Base-by-base conservation (phyloP, 2,888 invertebrate genomes). In the Torymus auratus region DNA sequence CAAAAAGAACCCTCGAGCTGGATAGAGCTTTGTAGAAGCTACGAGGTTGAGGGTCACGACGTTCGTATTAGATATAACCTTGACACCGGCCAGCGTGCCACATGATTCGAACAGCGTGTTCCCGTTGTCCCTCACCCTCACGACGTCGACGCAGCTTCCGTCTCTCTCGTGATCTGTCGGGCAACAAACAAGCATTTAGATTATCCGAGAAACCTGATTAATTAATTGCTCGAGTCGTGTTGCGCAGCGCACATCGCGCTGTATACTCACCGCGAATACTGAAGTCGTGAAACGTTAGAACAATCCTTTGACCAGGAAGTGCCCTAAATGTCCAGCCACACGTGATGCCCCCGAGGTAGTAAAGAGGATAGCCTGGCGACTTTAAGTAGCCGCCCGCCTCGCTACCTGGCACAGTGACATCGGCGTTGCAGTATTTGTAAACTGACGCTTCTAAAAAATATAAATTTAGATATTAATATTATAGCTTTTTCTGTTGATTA, bases 281-380 rank as follows among this genome's bases (percentile, higher is more conserved):
- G 83, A 96, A 92, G 89, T 96, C 96, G 85, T 95, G 91, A 53
- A 96, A 90, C 0, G 94, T 94, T 70, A 96, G 88, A 83, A 93
- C 92, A 75, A 96, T 92, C 85, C 92, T 92, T 87, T 95, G 95
- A 79, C 94, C 94, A 0, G 92, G 92, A 65, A 93, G 91, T 1
- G 94, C 94, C 64, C 91, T 91, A 76, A 96, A 92, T 81, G 92
- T 92, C 95, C 95, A 96, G 58, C 93, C 92, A 88, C 96, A 96
- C 84, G 93, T 90, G 88, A 88, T 90, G 58, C 93, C 93, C 0
- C 95, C 95, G 14, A 95, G 92, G 88, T 96, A 96, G 91, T 93
- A 95, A 85, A 94, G 92, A 0, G 96, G 96, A 90, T 95, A 96
- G 10, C 95, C 96, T 0, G 96, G 96, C 1, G 89, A 88, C 81